Base-by-base conservation (phyloP, 2,888 invertebrate genomes). In the Gandaritis pyraliata region DNA sequence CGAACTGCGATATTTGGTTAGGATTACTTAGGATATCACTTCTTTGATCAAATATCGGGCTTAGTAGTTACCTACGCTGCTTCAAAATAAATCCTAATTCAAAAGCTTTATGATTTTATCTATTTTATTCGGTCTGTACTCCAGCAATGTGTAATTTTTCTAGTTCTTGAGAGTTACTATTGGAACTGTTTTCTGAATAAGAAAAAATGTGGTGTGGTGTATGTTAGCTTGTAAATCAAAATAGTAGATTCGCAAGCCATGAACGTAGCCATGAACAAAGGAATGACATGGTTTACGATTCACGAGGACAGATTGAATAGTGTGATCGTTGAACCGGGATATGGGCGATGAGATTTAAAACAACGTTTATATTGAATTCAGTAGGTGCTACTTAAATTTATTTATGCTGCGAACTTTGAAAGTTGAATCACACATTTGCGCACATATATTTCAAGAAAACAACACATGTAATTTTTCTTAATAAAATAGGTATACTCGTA, bases 261-360 rank as follows among this genome's bases (percentile, higher is more conserved):
- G 23, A 46, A 50, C 46, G 30, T 30, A 30, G 10, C 30, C 18
- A 23, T 16, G 23, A 46, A 50, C 46, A 39, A 29, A 30, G 50
- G 39, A 10, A 60, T 55, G 46, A 46, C 15, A n/a, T 7, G 13
- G 18, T 41, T 10, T 48, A 53, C 53, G 29, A 50, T 43, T 45
- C 46, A 38, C 49, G 38, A 53, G 53, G 51, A 18, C 60, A 23
- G 57, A 51, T 51, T 51, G 50, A 46, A 16, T 52, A 48, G 43
- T 41, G 30, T 43, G 36, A 43, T 29, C 48, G 33, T 52, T 43
- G 50, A 58, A 58, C 49, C 47, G 41, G 51, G 51, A 57, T 47
- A 41, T 61, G 60, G 49, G 54, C 45, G 30, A 18, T n/a, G 41
- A 48, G 11, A 30, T 45, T 7, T 16, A 33, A 43, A 45, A 23